Conservation (phyloP, 2,797 vertebrate species). For the Paguma larvata region DNA sequence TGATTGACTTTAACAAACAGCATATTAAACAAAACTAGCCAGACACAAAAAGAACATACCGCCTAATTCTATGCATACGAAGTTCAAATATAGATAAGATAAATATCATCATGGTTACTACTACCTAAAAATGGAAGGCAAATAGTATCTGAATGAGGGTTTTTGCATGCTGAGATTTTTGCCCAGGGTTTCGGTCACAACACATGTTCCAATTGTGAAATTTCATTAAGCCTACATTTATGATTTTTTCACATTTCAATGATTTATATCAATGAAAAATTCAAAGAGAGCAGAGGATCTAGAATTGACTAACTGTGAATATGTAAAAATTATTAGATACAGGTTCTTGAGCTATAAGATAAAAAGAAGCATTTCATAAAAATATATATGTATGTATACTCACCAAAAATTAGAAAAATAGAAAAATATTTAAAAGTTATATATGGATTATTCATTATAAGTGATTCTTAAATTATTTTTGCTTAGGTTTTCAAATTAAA, state of each 20-base stretch:
- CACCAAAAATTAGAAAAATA: not conserved
- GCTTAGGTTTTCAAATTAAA: not conserved
- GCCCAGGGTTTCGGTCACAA: not conserved
- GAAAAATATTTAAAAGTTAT: not conserved
- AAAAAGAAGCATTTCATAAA: not conserved
- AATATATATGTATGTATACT: not conserved
- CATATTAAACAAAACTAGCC: not conserved
- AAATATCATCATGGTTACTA: not conserved
- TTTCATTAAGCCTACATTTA: not conserved
- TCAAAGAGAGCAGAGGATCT: not conserved
- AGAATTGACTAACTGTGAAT: not conserved
- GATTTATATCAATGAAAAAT: not conserved
- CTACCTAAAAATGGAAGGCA: not conserved
- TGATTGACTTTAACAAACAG: not conserved
- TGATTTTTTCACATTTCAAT: not conserved
- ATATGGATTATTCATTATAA: not conserved
- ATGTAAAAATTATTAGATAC: not conserved
- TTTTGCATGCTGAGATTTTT: not conserved
- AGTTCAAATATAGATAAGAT: not conserved
- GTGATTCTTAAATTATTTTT: not conserved
- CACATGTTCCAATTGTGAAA: not conserved
- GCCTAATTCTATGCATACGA: not conserved
- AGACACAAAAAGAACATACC: not conserved
- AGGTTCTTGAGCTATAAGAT: not conserved
- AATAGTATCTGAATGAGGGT: not conserved